These are phyloP conservation scores for Pardosa pseudoannulata DNA, from an alignment of 2,888 invertebrate species.

Conservation along the genomic window DNA sequence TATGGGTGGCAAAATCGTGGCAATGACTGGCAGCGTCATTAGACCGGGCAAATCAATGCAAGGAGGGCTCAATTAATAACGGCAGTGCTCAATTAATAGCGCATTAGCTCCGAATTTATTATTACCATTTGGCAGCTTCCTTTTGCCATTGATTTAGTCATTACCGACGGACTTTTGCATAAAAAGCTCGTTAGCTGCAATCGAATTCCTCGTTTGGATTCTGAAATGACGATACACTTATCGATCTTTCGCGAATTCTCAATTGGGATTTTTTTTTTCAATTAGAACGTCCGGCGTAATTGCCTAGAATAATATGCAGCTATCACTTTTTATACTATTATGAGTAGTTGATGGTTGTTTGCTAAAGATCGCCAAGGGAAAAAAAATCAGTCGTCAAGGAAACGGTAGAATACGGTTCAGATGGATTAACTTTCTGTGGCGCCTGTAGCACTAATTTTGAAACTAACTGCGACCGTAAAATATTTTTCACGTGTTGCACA, in stretches of 20 bases:
- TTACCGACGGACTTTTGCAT: background rate
- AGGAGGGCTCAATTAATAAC: background rate
- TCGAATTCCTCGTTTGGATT: background rate
- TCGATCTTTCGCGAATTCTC: background rate
- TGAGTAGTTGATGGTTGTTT: too few relatives aligned
- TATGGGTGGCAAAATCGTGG: background rate
- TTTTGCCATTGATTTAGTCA: conserved; percentile 3
- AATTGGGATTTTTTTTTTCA: background rate
- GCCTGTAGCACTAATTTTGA: too few relatives aligned
- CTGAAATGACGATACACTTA: background rate
- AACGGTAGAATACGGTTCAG: too few relatives aligned
- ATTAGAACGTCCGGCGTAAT: background rate
- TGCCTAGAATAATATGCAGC: background rate
- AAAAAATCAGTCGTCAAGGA: too few relatives aligned
- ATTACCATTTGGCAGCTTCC: background rate
- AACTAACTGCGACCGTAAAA: too few relatives aligned
- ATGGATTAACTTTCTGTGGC: too few relatives aligned
- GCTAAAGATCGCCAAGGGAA: too few relatives aligned
- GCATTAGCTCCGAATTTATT: conserved; percentile 9
- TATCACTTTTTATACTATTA: too few relatives aligned
- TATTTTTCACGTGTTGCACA: too few relatives aligned
- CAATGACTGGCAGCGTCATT: background rate
- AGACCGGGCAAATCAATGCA: background rate
- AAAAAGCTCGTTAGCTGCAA: background rate
- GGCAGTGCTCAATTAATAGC: conserved; percentile 1